Evolutionary conservation across 2,113 vertebrate genomes (phyloP).

Genomic region (Morone saxatilis): DNA sequence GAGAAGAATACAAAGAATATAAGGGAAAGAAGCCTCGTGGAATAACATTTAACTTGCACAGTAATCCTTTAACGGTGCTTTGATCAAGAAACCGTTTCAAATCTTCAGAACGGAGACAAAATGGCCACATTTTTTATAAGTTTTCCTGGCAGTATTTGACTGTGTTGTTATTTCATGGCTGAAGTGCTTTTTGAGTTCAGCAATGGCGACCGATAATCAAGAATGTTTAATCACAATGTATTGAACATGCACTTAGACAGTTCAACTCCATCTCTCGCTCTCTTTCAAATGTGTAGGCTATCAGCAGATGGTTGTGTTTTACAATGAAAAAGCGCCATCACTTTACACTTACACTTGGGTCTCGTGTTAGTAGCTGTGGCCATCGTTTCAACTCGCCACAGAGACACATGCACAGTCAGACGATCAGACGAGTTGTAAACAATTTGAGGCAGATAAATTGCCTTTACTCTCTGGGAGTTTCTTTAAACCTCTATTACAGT

Average conservation of each 20-base stretch:
- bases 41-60: neutral
- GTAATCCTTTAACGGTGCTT: neutral
- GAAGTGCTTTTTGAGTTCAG: neutral
- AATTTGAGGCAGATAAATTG: too few species aligned
- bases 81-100: slow-evolving; percentile 7
- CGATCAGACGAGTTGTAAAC: neutral
- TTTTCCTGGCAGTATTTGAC: neutral
- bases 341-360: neutral
- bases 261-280: neutral
- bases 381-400: neutral
- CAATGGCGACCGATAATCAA: neutral
- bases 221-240: slow-evolving; percentile 12
- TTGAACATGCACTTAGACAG: neutral
- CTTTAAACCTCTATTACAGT: neutral
- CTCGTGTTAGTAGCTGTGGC: neutral
- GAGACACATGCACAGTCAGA: neutral
- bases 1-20: slow-evolving; percentile 5
- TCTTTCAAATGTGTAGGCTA: neutral
- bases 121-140: neutral
- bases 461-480: neutral
- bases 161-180: slow-evolving; percentile 11
- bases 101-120: slow-evolving; percentile 8
- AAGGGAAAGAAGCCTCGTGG: neutral
- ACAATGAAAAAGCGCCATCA: neutral
- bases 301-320: neutral